Conservation (phyloP, 2,888 invertebrate genomes). For the Spodoptera picta region DNA sequence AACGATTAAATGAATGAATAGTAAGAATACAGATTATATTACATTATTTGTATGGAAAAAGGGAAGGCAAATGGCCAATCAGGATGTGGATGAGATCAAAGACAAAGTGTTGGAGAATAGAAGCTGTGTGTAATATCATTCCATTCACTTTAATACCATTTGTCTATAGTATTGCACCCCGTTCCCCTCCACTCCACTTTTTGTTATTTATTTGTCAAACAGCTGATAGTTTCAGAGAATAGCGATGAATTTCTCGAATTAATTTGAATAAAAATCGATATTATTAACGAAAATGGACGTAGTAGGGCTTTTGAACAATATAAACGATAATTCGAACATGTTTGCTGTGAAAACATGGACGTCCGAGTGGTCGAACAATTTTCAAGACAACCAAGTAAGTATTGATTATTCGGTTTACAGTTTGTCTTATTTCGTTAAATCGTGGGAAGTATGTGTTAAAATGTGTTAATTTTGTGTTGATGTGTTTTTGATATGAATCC, state of each 20-base stretch:
- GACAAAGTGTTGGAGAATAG: background rate
- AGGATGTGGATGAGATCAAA: background rate
- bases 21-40: conserved; percentile 16
- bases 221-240: conserved; percentile 67
- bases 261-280: conserved; percentile 38
- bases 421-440: conserved; percentile 27
- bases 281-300: conserved; percentile 78
- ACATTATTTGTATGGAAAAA: background rate
- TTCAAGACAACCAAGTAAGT: conserved; percentile 86
- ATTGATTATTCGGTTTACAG: conserved; percentile 60
- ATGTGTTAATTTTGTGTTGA: background rate
- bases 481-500: conserved; percentile 9
- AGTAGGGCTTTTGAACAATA: conserved; percentile 82
- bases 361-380: conserved; percentile 82
- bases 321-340: conserved; percentile 83
- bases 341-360: conserved; percentile 86
- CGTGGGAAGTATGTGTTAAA: conserved; percentile 21
- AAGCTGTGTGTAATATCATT: conserved; percentile 2
- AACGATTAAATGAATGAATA: conserved; percentile 22
- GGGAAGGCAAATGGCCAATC: conserved; percentile 15
- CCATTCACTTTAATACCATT: conserved; percentile 13
- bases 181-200: conserved; percentile 33
- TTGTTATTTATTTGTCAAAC: conserved; percentile 65
- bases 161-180: conserved; percentile 24
- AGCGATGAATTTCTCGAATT: conserved; percentile 53